Conservation (phyloP, 2,797 vertebrate genomes). For the Glossophaga mutica region DNA sequence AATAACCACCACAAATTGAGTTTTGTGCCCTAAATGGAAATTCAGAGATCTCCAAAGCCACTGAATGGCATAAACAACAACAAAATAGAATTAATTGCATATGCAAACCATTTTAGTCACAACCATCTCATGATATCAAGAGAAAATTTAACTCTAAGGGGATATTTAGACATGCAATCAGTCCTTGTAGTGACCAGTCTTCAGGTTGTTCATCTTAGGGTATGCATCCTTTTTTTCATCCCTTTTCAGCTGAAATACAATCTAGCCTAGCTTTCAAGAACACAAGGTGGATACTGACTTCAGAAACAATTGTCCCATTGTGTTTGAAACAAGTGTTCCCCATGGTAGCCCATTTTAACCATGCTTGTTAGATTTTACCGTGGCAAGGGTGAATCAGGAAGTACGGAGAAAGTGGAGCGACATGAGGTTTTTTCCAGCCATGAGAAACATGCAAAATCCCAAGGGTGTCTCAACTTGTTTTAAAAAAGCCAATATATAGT, state of each 20-base stretch:
- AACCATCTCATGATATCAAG: neutral
- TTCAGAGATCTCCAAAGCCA: neutral
- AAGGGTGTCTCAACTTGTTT: neutral
- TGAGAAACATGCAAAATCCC: neutral
- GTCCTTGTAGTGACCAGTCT: neutral
- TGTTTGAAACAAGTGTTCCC: neutral
- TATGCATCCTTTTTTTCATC: neutral
- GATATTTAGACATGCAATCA: neutral
- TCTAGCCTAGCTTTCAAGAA: neutral
- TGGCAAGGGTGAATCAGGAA: neutral
- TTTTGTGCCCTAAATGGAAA: slow-evolving; percentile 17
- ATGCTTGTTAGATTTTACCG: slow-evolving; percentile 28
- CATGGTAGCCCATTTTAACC: slow-evolving; percentile 1
- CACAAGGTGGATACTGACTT: neutral
- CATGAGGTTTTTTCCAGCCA: neutral
- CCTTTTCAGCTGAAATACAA: neutral
- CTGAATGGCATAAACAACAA: neutral
- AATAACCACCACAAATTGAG: neutral
- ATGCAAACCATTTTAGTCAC: neutral
- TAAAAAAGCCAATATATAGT: neutral
- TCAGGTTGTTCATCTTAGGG: slow-evolving; percentile 33
- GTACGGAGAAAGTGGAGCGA: neutral
- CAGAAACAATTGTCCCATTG: slow-evolving; percentile 25
- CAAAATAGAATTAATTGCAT: neutral
- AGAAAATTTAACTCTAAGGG: neutral